These are phyloP conservation scores for Panulirus ornatus DNA, from an alignment of 1,140 invertebrate species.

Conservation along the genomic window DNA sequence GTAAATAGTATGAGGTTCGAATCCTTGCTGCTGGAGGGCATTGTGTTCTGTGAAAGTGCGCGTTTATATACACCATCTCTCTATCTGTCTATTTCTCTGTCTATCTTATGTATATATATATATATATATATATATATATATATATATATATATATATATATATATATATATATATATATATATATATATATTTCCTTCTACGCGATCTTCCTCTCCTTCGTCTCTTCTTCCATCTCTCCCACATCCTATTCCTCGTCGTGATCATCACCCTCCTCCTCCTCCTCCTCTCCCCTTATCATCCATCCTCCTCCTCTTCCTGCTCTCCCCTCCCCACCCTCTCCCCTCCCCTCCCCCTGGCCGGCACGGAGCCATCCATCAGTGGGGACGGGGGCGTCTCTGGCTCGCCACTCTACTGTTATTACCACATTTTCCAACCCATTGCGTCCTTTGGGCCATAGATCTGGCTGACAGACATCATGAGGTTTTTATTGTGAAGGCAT, in stretches of 20 bases:
- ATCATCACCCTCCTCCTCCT: slow-evolving; percentile 2
- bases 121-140: no score
- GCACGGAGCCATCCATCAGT: slow-evolving; percentile 37
- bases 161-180: no score
- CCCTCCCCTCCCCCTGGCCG: background rate
- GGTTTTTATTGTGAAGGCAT: slow-evolving; percentile 36
- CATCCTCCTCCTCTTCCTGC: background rate
- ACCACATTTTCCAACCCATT: slow-evolving; percentile 53
- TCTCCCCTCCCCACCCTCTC: background rate
- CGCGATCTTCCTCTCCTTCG: no score
- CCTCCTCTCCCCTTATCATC: background rate
- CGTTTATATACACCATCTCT: no score
- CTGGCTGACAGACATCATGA: slow-evolving; percentile 45
- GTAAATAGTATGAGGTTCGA: no score
- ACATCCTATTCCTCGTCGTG: no score
- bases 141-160: no score
- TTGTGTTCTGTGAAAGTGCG: no score
- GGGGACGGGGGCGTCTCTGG: slow-evolving; percentile 28
- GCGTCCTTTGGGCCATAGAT: slow-evolving; percentile 41
- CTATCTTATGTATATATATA: no score
- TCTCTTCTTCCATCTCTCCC: background rate
- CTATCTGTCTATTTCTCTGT: no score
- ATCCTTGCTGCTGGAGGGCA: no score
- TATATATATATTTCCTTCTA: no score
- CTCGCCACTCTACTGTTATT: slow-evolving; percentile 43